These are phyloP conservation scores for Clarias pachynema DNA, from an alignment of 2,797 vertebrate species.

Conservation along the genomic window DNA sequence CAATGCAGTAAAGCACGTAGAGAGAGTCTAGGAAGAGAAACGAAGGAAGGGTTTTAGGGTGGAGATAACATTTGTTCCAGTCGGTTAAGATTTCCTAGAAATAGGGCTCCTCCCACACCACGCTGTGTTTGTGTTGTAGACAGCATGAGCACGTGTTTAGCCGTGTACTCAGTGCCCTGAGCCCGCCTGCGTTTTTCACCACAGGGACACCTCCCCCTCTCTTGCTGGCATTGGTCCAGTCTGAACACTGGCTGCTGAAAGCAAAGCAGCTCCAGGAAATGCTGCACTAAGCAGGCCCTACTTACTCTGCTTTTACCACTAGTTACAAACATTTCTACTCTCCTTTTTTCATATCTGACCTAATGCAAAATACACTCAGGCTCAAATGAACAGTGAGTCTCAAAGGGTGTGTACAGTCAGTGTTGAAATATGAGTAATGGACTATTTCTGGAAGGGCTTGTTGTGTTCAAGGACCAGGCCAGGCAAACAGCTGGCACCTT, in stretches of 20 bases:
- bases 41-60: slow-evolving; percentile 21
- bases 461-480: slow-evolving; percentile 18
- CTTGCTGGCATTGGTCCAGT: slow-evolving; percentile 25
- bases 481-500: slow-evolving; percentile 40
- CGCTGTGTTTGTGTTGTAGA: slow-evolving; percentile 61
- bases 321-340: not conserved
- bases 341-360: slow-evolving; percentile 5
- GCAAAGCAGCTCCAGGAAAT: slow-evolving; percentile 34
- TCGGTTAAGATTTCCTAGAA: slow-evolving; percentile 68
- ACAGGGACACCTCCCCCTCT: slow-evolving; percentile 12
- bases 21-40: not conserved
- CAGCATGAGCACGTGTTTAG: slow-evolving; percentile 55
- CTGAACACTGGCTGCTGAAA: slow-evolving; percentile 24
- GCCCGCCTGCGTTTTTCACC: slow-evolving; percentile 52
- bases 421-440: slow-evolving; percentile 30
- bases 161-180: slow-evolving; percentile 55
- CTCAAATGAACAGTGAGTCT: slow-evolving; percentile 7
- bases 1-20: not conserved
- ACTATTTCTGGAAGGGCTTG: slow-evolving; percentile 48
- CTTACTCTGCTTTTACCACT: slow-evolving; percentile 11
- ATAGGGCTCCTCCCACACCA: slow-evolving; percentile 38
- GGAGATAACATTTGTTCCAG: slow-evolving; percentile 51
- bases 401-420: slow-evolving; percentile 19
- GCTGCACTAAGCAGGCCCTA: slow-evolving; percentile 40
- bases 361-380: slow-evolving; percentile 24